These are phyloP conservation scores for Megalops atlanticus DNA, from an alignment of 2,113 vertebrate species.

Conservation along the genomic window DNA sequence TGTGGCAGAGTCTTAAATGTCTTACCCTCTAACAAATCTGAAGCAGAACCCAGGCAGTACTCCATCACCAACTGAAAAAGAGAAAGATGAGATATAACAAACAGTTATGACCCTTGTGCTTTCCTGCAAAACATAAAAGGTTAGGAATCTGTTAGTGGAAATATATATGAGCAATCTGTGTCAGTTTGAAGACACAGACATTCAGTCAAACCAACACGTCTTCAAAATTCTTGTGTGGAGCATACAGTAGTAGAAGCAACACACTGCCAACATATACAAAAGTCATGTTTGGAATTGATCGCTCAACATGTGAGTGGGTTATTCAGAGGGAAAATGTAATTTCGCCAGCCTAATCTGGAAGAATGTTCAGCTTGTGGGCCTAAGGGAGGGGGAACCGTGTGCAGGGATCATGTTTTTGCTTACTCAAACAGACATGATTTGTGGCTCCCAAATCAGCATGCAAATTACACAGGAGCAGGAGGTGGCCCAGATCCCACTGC, in stretches of 20 bases:
- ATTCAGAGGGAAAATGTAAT: conserved; percentile 11
- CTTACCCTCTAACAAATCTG: conserved; percentile 96
- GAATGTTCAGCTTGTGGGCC: neutral
- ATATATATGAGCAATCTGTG: neutral
- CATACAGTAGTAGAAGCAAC: neutral
- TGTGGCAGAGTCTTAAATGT: neutral
- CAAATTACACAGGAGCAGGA: neutral
- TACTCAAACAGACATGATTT: conserved; percentile 5
- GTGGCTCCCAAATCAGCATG: conserved; percentile 5
- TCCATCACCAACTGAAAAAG: conserved; percentile 95
- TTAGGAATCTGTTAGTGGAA: neutral
- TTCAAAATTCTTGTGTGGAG: neutral
- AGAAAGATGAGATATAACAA: conserved; percentile 37
- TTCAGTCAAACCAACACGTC: neutral
- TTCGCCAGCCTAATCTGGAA: neutral
- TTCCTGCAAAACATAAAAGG: neutral
- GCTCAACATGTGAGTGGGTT: neutral
- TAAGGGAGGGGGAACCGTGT: neutral
- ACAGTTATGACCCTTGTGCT: neutral
- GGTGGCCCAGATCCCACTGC: neutral
- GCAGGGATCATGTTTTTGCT: neutral
- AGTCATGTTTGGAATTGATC: neutral
- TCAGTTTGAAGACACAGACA: neutral
- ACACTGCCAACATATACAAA: neutral
- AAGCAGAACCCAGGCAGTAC: conserved; percentile 97